Base-by-base conservation (phyloP, 1,140 invertebrate species). In the Zaprionus camerounensis region DNA sequence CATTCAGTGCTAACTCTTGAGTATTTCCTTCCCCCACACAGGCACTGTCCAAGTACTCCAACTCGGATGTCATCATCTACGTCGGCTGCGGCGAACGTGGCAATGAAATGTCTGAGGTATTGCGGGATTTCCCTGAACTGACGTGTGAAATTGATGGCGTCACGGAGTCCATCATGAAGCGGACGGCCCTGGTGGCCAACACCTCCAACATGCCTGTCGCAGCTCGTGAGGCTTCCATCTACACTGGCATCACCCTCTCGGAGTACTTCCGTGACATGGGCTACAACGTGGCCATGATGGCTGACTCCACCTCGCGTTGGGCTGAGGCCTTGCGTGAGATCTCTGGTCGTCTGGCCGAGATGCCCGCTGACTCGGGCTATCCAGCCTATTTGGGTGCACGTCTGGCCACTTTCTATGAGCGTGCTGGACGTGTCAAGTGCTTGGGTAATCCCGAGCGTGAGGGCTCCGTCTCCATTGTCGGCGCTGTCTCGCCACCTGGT, bases 201-300 rank as follows among this genome's bases (percentile, higher is more conserved):
- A 99, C 99, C 31, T 99, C 99, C 64, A 99, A 99, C 96, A 99
- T 99, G 99, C 99, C 99, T 93, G 99, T 99, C 57, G 99, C 99
- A 93, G 99, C 99, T 94, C 96, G 99, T 94, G 99, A 99, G 94
- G 99, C 99, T 86, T 99, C 99, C 83, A 99, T 99, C 93, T 99
- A 99, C 93, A 99, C 99, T 0, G 97, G 98, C 92, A 99, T 99
- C 92, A 99, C 99, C 0, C 93, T 99, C 2, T 99, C 98, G n/a
- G 99, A 99, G 94, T 99, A 99, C 93, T 99, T 99, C 95, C 95
- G 97, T 91, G 98, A 99, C 93, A 99, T 99, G 99, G 99, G 99
- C 93, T 99, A 99, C 95, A 99, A 99, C 92, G 99, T 99, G 41
- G 98, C 99, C 58, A 99, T 99, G 99, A 99, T 99, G 99, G 99